Evolutionary conservation across 2,888 invertebrate species (phyloP), one percentile per base, ranked within the genome.

Genomic region (Cephus nigrinus): DNA sequence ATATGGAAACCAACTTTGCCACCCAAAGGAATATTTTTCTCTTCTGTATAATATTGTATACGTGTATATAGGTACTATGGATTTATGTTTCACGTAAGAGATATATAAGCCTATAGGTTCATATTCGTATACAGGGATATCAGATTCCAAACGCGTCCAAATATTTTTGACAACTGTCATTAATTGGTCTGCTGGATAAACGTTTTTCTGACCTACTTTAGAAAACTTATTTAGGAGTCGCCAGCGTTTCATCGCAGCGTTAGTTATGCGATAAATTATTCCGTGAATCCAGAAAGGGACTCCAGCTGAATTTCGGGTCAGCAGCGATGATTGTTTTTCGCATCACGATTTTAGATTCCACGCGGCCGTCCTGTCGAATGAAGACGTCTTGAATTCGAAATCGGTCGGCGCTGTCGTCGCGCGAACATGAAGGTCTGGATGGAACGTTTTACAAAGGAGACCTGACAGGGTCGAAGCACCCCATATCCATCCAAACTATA

Each of bases 341-440:
- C 68, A 32, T 15, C 12, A 23, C 71, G 55, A 30, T 30, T 69
- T n/a, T 75, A 15, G 32, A 15, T 69, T 31, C 71, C 30, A 23
- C 23, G 23, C 34, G 32, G 23, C 40, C 35, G 12, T 68, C 69
- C 75, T 79, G 74, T 77, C 79, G 79, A 79, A 75, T 71, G 55
- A 74, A 73, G 33, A 75, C 69, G 77, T 77, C 79, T 77, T 79
- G 79, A 79, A 79, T 55, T 55, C 15, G 55, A 55, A 55, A 55
- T 55, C 55, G 55, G 55, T 55, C 55, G 23, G 23, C 9, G 23
- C 55, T 55, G 23, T 23, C 23, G 55, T 55, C 55, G 55, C 2
- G 23, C 55, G 55, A 55, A 55, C 23, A 55, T 23, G 55, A 55
- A 55, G 9, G 23, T 23, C 55, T 55, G 55, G 55, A 55, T 55